Base-by-base conservation (phyloP, 2,113 vertebrate genomes). In the Eretmochelys imbricata region DNA sequence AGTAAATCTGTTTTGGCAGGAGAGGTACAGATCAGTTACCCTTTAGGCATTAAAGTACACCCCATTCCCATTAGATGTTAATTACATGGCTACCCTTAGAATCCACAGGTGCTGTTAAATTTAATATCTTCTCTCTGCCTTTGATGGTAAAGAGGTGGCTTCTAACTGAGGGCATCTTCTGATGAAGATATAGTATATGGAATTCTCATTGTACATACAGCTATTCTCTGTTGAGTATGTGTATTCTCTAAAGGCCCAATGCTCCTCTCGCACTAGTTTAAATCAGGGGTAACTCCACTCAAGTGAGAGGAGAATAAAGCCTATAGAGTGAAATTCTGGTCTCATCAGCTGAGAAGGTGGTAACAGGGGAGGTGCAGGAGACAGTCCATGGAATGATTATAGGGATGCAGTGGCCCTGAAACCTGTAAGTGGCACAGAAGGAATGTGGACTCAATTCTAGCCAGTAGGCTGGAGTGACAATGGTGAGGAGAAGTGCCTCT, bases 41-140 rank as follows among this genome's bases (percentile, higher is more conserved):
- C 57, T 59, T 93, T 88, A 88, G 55, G 51, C 80, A 92, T 27
- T 42, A 83, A 91, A 88, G 3, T 51, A 4, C 9, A 6, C 48
- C 82, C 88, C 53, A 79, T 72, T 38, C 50, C 90, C 16, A 79
- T 90, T 95, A 96, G 53, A 42, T 76, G 65, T 35, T 76, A 90
- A 17, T 91, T 89, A 79, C 31, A 93, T 8, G 24, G 38, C 22
- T 91, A 65, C 4, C 25, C 2, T 48, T 29, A 59, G 46, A 88
- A 22, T 84, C 55, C 91, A 92, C 31, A 85, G 22, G 22, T 89
- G 10, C 16, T 90, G 81, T 78, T 84, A 1, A 53, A 80, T 95
- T 92, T 87, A 72, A 88, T 81, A 76, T 69, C 42, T 78, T 78
- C 4, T 72, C 91, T 78, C 57, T 54, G 35, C 50, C n/a, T 20